Base-by-base conservation (phyloP, 2,888 invertebrate species). In the Abscondita cerata region DNA sequence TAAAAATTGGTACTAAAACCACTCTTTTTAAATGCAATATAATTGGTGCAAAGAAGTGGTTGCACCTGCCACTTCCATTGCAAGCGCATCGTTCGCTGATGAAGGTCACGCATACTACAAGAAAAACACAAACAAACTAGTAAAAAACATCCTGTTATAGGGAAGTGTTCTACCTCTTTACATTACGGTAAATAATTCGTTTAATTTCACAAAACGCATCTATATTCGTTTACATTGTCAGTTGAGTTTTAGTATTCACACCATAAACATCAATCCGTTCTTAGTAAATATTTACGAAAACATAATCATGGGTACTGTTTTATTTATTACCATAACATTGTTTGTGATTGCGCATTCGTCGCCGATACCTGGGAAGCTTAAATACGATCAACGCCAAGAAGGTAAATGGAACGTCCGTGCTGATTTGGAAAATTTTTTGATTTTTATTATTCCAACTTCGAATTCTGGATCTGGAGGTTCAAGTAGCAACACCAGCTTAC, bases 311-410 rank as follows among this genome's bases (percentile, higher is more conserved):
- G 44, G 53, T 50, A 52, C 31, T n/a, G 47, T 63, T 48, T 54
- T 41, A 36, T 38, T 56, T 20, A 38, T 47, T 9, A 16, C 19
- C 11, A 19, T 48, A 31, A 15, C 38, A 13, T 18, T 40, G 25
- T 48, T 40, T 48, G 36, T 47, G 16, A 34, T 50, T 15, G 5
- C 19, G 15, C 52, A 59, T 31, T 33, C 59, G 3, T 50, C 64
- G 18, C 64, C 64, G 6, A 33, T 64, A 3, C 33, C 57, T 5
- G n/a, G 19, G 4, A 53, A 48, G 46, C 20, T 60, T 1, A 69
- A 68, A 53, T 87, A 86, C 81, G 88, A 93, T 76, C 90, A 92
- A 74, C 84, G 90, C 0, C 92, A 93, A 77, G 89, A 91, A 58
- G 92, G 93, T n/a, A 86, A 88, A 18, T 67, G 68, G 57, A 92